Conservation (phyloP, 2,797 vertebrate species). For the Manis javanica region DNA sequence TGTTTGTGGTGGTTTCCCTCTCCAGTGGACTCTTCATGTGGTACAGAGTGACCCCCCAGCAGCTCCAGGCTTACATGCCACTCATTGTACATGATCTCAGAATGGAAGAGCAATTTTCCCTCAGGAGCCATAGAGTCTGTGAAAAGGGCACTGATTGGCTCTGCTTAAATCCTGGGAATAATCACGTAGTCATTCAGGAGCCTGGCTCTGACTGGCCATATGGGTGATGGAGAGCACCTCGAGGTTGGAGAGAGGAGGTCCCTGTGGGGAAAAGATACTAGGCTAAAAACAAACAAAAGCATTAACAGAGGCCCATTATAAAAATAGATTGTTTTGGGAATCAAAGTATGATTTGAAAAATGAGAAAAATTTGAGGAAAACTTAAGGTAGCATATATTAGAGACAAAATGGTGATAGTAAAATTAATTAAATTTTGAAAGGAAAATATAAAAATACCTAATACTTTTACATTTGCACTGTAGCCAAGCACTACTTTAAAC, state of each 20-base stretch:
- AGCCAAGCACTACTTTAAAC: neutral
- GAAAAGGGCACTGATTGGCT: neutral
- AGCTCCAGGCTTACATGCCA: neutral
- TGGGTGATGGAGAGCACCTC: neutral
- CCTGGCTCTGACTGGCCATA: neutral
- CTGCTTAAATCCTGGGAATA: neutral
- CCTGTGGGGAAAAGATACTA: neutral
- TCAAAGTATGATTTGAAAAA: neutral
- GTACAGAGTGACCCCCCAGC: neutral
- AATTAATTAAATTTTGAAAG: neutral
- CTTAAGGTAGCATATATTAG: neutral
- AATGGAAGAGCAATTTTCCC: neutral
- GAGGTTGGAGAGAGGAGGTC: neutral
- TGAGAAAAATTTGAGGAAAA: neutral
- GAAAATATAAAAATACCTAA: neutral
- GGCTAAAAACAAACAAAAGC: constrained; percentile 34
- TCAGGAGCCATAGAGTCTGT: neutral
- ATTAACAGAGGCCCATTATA: neutral
- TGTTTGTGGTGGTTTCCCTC: neutral
- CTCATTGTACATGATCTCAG: neutral
- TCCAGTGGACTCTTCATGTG: neutral
- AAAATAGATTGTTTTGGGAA: neutral
- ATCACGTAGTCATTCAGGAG: neutral
- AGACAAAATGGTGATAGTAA: neutral
- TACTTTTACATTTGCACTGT: neutral